phyloP scores from a whole-genome alignment of 2,888 invertebrate genomes.

The Dilophus febrilis region DNA sequence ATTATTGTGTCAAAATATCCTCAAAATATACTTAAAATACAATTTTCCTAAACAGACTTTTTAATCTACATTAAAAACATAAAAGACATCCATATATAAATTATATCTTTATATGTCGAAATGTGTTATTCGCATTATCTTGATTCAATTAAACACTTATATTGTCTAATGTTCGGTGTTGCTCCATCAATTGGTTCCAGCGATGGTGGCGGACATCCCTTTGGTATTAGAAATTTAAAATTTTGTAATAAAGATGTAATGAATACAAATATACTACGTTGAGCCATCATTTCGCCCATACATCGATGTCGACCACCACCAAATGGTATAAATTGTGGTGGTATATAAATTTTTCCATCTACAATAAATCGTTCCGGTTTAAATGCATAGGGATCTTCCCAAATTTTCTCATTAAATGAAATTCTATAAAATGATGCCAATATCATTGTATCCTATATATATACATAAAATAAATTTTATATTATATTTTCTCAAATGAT shows the following conservation, averaged over 20 bases:
- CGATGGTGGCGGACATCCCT: slow-evolving; percentile 45
- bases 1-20: too few relatives aligned
- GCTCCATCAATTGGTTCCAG: slow-evolving; percentile 56
- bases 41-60: too few relatives aligned
- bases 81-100: too few relatives aligned
- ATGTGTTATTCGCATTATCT: too few relatives aligned
- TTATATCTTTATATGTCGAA: too few relatives aligned
- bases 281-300: slow-evolving; percentile 59
- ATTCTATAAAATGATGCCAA: slow-evolving; percentile 57
- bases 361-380: slow-evolving; percentile 56
- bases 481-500: too few relatives aligned
- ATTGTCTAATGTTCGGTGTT: slow-evolving; percentile 59
- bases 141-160: slow-evolving; percentile 44
- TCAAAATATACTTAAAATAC: too few relatives aligned
- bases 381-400: slow-evolving; percentile 51
- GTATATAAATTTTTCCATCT: slow-evolving; percentile 40
- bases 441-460: slow-evolving; percentile 55
- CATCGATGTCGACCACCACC: slow-evolving; percentile 65
- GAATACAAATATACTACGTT: slow-evolving; percentile 63
- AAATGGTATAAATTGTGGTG: slow-evolving; percentile 60
- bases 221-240: slow-evolving; percentile 47
- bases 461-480: neutral
- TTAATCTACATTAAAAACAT: too few relatives aligned
- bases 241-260: slow-evolving; percentile 54
- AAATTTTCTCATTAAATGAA: slow-evolving; percentile 47